phyloP scores from a whole-genome alignment of 2,888 invertebrate species.

The Hydropsyche betteni region DNA sequence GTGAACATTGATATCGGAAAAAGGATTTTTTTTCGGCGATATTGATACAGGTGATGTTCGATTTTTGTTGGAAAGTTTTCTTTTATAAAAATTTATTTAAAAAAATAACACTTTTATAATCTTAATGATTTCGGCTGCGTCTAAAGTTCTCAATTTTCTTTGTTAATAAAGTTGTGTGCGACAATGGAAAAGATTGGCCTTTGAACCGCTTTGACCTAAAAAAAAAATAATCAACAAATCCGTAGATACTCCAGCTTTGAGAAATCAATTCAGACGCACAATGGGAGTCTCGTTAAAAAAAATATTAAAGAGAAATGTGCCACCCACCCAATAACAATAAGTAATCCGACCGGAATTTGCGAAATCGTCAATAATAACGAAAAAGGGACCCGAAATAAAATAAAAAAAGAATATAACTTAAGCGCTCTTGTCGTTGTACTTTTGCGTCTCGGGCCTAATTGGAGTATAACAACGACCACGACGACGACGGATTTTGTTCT shows the following conservation, averaged over 20 bases:
- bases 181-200: too few relatives aligned
- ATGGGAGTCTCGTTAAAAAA: neutral
- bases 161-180: too few relatives aligned
- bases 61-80: too few relatives aligned
- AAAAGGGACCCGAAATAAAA: neutral
- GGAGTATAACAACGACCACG: slow-evolving; percentile 29
- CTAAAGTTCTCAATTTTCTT: too few relatives aligned
- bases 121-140: too few relatives aligned
- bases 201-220: too few relatives aligned
- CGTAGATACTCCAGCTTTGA: neutral
- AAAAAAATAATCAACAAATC: too few relatives aligned
- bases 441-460: slow-evolving; percentile 21
- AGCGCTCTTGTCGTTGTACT: slow-evolving; percentile 18
- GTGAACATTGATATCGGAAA: neutral
- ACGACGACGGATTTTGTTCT: slow-evolving; percentile 30
- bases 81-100: too few relatives aligned
- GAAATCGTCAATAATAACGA: neutral
- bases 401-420: neutral
- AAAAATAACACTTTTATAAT: too few relatives aligned
- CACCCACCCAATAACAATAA: neutral
- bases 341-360: too few relatives aligned
- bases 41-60: too few relatives aligned
- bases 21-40: too few relatives aligned
- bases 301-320: neutral
- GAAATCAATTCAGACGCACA: slow-evolving; percentile 20